Percentiles rank a stretch among this genome's conserved stretches.
Conservation (phyloP, 1,140 invertebrate genomes). For the Idris sp. region DNA sequence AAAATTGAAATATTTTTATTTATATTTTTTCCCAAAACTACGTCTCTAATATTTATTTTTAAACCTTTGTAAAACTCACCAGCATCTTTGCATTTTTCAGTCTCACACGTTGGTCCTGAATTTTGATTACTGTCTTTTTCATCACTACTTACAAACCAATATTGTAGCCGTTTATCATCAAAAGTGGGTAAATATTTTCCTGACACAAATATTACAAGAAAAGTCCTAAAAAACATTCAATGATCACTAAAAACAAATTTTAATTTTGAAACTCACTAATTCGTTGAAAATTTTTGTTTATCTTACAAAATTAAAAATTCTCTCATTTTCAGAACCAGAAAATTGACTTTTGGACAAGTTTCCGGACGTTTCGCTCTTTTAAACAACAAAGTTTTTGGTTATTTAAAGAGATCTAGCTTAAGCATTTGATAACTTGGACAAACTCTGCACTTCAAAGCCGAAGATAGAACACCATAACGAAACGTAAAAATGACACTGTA, state of each 20-base stretch:
- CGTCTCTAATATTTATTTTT: no score
- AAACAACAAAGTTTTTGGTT: conserved; percentile 12
- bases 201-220: no score
- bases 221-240: no score
- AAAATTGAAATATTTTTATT: no score
- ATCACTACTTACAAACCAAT: no score
- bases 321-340: not conserved
- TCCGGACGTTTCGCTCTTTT: not conserved
- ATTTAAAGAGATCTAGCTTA: conserved; percentile 13
- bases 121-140: not conserved
- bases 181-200: no score
- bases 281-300: no score
- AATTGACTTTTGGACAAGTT: no score
- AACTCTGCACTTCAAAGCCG: conserved; percentile 6
- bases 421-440: conserved; percentile 14
- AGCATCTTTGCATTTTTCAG: conserved; percentile 1
- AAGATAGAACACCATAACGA: not conserved
- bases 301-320: not conserved
- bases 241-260: no score
- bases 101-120: not conserved
- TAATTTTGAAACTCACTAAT: no score
- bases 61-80: conserved; percentile 4
- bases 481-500: conserved; percentile 3
- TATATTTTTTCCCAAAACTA: no score
- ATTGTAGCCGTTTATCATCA: no score